Evolutionary conservation across 2,797 vertebrate species (phyloP), one percentile per base, ranked within the genome.

Genomic region (Leptatherina wallacei): DNA sequence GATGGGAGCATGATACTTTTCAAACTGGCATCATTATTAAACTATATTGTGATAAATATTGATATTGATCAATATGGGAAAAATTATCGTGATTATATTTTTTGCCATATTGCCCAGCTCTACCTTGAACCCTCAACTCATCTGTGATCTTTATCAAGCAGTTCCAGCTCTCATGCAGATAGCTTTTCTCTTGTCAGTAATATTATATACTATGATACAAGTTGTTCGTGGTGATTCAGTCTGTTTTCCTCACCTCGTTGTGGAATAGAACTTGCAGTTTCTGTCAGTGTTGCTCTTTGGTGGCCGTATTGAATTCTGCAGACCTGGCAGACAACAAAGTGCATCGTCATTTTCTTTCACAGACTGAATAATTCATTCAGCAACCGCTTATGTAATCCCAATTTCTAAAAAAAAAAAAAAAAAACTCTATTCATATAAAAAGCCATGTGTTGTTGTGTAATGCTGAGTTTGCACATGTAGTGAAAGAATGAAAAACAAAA

Each of bases 341-440:
- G 1, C 30, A 5, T 3, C 3, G 6, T 69, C 36, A 59, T 71
- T 54, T 78, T 58, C 35, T 56, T 74, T 69, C 56, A 44, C 63
- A 54, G 47, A 6, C 75, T 85, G 78, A 85, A 86, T 85, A 78
- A 87, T 85, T 85, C 49, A 89, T 87, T 83, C 73, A 73, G 73
- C 27, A 22, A 10, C 72, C 60, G 54, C 78, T 91, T 81, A 82
- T n/a, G 36, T 78, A 83, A 90, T 70, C 64, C 67, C 70, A 64
- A 65, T 55, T 68, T 67, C 60, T 9, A 36, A 36, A 36, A 10
- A 36, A n/a, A n/a, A 35, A 35, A 8, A 35, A 35, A 35, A 85
- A 79, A 70, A 66, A 13, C 27, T 77, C 65, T 83, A 80, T 91
- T 85, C 84, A 87, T 44, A 70, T 62, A 51, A 62, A 76, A 69